Conservation (phyloP, 92 coral and sea anemone genomes). For the Metridium senile region DNA sequence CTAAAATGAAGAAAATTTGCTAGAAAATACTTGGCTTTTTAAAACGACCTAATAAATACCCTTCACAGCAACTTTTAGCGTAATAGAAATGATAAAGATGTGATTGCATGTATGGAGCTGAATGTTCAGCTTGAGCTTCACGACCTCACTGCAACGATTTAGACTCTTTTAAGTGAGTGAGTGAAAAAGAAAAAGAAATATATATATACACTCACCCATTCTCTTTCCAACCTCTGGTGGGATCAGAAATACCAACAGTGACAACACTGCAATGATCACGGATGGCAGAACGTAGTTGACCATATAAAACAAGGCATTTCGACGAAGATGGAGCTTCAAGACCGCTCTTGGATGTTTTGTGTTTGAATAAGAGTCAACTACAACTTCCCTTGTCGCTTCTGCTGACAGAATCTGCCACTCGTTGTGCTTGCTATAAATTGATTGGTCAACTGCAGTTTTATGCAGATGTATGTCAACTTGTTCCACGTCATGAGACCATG, state of each 20-base stretch:
- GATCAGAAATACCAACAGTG: slow-evolving; percentile 78
- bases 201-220: slow-evolving; percentile 71
- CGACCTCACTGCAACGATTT: no score
- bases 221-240: slow-evolving; percentile 99
- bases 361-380: slow-evolving; percentile 23
- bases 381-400: slow-evolving; percentile 24
- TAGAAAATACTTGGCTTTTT: no score
- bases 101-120: no score
- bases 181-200: no score
- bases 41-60: no score
- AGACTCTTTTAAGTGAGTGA: no score
- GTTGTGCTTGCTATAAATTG: slow-evolving; percentile 53
- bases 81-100: no score
- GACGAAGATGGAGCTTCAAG: slow-evolving; percentile 55
- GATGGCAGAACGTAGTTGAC: slow-evolving; percentile 84
- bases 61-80: no score
- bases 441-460: slow-evolving; percentile 50
- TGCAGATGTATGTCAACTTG: slow-evolving; percentile 38
- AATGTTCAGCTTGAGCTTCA: no score
- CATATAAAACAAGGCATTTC: slow-evolving; percentile 76
- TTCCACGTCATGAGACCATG: slow-evolving; percentile 76
- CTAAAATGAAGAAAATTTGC: no score
- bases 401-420: slow-evolving; percentile 76
- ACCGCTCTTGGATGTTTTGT: slow-evolving; percentile 28
- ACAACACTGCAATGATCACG: slow-evolving; percentile 64